Evolutionary conservation across 2,888 invertebrate species (phyloP), one percentile per base, ranked within the genome.

Genomic region (Ormia ochracea): DNA sequence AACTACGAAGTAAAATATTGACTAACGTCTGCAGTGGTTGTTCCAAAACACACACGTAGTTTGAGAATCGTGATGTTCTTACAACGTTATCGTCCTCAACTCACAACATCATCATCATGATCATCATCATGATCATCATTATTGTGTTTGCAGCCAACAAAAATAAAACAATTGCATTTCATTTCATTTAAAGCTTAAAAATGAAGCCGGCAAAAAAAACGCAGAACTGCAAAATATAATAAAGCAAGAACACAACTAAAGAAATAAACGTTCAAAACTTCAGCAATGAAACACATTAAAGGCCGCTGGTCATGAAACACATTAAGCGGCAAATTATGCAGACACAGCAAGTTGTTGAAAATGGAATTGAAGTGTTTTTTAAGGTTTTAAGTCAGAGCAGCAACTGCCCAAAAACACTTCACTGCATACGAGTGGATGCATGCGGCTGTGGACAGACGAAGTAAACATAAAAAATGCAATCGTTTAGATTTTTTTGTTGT

Each of bases 261-360:
- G 12, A 28, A 59, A 56, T 45, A 50, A 41, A 52, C 14, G 10
- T 45, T 17, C 19, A 65, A 59, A 31, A 65, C 72, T 31, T 26
- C 48, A 69, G 36, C 52, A 45, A 38, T 59, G 70, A 75, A 61
- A 66, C 70, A 48, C 59, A 68, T 56, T 72, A 77, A 79, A 76
- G 76, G 58, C 78, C 81, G 75, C 76, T 79, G 81, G 81, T 73
- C 81, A 81, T 75, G 75, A 79, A 81, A 73, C 73, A 79, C 81
- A 79, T 79, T 79, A 79, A 79, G 81, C 76, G 79, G 81, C 81
- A 79, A 79, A 77, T 79, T 79, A 75, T 81, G 81, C 81, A 81
- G 74, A 75, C 81, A 66, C 74, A 83, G 85, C 82, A 84, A 85
- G 74, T 75, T 74, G 74, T 73, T 61, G 75, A 75, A 77, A 70